Percentiles rank a stretch among this genome's conserved stretches.
Evolutionary conservation across 2,797 vertebrate genomes (phyloP).

Genomic region (Tokudaia tokunoshimensis): DNA sequence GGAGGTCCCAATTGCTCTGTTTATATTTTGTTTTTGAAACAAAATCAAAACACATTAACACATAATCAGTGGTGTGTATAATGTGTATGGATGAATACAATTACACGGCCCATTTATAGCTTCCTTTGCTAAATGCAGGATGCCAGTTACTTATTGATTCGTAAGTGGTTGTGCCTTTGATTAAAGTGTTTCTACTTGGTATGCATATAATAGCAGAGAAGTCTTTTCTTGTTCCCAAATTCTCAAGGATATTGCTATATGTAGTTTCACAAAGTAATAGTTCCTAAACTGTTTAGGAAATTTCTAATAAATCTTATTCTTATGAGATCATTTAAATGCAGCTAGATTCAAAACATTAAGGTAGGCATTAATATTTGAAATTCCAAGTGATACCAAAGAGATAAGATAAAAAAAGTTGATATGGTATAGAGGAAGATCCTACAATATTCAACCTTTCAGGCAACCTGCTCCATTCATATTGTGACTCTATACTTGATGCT

Average conservation of each 20-base stretch:
- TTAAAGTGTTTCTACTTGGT: constrained; percentile 66
- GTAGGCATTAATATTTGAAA: not conserved
- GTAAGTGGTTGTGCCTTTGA: constrained; percentile 64
- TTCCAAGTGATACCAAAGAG: not conserved
- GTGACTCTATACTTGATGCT: not conserved
- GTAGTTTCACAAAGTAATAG: constrained; percentile 11
- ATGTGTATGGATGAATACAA: constrained; percentile 61
- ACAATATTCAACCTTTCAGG: not conserved
- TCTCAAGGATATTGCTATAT: not conserved
- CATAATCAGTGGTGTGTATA: constrained; percentile 69
- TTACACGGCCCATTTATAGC: constrained; percentile 69
- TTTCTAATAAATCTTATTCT: constrained; percentile 30
- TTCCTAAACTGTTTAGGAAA: constrained; percentile 47
- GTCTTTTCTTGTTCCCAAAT: constrained; percentile 39
- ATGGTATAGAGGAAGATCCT: not conserved
- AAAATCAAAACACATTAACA: constrained; percentile 72
- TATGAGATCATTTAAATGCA: not conserved
- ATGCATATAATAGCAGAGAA: constrained; percentile 35
- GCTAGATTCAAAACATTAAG: not conserved
- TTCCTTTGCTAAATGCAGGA: constrained; percentile 56
- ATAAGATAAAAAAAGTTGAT: not conserved
- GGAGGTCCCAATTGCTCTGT: too few relatives aligned
- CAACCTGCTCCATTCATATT: not conserved
- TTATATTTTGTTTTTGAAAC: constrained; percentile 70
- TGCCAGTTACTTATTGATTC: constrained; percentile 68